Base-by-base conservation (phyloP, 1,140 invertebrate species). In the Harlomillsia oculata region DNA sequence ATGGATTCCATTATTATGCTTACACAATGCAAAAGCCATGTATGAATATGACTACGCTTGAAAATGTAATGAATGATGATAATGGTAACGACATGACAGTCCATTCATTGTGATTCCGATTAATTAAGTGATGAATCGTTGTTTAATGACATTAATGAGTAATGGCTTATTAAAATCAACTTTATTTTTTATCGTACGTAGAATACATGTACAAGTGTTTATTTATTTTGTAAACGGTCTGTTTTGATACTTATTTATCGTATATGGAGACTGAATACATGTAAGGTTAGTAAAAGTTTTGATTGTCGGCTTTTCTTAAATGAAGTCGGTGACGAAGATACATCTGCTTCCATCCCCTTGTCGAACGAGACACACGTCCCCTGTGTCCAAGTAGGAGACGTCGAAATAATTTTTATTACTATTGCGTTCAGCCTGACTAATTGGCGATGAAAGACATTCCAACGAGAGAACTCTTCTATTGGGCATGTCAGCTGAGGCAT, bases 1-100 rank as follows among this genome's bases (percentile, higher is more conserved):
- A 70, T 20, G 57, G 55, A 9, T 77, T 77, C 62, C 74, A 77
- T 64, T 77, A 72, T 55, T 77, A 72, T 63, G 68, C 73, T 59
- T 48, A 48, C 25, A 32, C 45, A 45, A 23, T 26, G 23, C 14
- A 25, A 20, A 36, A 36, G 21, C 18, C 34, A 37, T 37, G 18
- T 28, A 26, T 37, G 28, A 37, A 51, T 49, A 34, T 30, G 29
- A 50, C 16, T 34, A 11, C 21, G 16, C 14, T 36, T 52, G 30
- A n/a, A n/a, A n/a, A n/a, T n/a, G n/a, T n/a, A n/a, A n/a, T n/a
- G n/a, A n/a, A n/a, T n/a, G n/a, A n/a, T n/a, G n/a, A n/a, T n/a
- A n/a, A n/a, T n/a, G n/a, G n/a, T n/a, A n/a, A n/a, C n/a, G n/a
- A n/a, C n/a, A n/a, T 34, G 32, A 34, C n/a, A 9, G 8, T n/a